Percentiles rank a stretch among this genome's conserved stretches.
These are phyloP conservation scores for Epizoanthus ramosus DNA, from an alignment of 92 coral and sea anemone genomes.

Conservation along the genomic window DNA sequence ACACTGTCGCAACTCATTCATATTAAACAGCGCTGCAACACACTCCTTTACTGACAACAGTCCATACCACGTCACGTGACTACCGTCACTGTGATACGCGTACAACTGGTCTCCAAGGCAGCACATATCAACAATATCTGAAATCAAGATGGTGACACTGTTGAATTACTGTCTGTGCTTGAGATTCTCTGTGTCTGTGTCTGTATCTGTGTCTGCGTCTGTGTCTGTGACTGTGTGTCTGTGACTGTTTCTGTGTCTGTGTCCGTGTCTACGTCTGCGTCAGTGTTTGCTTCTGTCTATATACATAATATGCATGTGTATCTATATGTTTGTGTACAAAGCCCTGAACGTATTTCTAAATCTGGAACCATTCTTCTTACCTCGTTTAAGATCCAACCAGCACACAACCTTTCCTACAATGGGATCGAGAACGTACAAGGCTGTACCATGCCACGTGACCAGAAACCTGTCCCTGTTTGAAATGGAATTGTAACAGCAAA, in stretches of 20 bases:
- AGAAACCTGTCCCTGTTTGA: conserved; percentile 71
- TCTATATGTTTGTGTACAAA: not conserved
- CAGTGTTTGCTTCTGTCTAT: too few relatives aligned
- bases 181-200: too few relatives aligned
- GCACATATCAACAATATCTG: conserved; percentile 79
- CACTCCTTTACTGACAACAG: conserved; percentile 91
- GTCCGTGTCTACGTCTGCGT: too few relatives aligned
- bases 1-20: conserved; percentile 76
- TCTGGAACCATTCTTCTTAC: conserved; percentile 36
- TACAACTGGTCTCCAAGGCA: conserved; percentile 84
- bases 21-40: conserved; percentile 72
- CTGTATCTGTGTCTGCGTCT: too few relatives aligned
- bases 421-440: conserved; percentile 79
- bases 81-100: conserved; percentile 71
- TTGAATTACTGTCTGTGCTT: too few relatives aligned
- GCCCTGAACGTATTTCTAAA: too few relatives aligned
- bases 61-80: conserved; percentile 76
- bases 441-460: conserved; percentile 77
- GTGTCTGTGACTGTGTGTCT: too few relatives aligned
- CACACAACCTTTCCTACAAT: conserved; percentile 81
- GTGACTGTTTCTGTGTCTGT: too few relatives aligned
- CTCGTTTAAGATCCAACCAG: conserved; percentile 75
- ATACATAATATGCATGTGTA: not conserved
- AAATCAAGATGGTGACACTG: not conserved
- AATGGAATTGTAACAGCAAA: not conserved